A percentile compares a stretch with the other conserved stretches of the same genome.
Conservation (phyloP, 2,113 vertebrate species). For the Narcine bancroftii region DNA sequence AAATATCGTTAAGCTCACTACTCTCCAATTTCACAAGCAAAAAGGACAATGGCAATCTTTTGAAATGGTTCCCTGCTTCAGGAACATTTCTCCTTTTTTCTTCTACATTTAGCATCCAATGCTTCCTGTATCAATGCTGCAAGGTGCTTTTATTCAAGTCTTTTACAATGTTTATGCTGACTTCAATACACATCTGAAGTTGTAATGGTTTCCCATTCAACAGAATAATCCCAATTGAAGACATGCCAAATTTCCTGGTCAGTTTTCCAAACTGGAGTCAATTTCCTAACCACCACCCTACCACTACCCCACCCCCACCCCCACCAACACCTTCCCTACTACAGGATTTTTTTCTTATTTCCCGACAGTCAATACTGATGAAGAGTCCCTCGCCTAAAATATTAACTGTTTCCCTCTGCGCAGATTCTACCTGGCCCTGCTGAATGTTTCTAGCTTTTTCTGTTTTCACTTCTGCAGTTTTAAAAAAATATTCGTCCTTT, state of each 20-base stretch:
- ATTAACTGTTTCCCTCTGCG: no score
- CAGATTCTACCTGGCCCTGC: no score
- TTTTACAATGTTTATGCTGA: background rate
- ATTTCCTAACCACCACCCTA: no score
- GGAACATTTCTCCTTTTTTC: background rate
- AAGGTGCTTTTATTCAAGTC: background rate
- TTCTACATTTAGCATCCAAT: background rate
- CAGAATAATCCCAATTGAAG: background rate
- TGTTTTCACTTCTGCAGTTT: no score
- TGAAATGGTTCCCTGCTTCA: background rate
- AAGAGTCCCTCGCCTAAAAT: no score
- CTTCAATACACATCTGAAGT: background rate
- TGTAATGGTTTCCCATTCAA: background rate
- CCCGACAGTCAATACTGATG: no score
- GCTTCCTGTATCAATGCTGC: background rate
- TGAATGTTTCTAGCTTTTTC: no score
- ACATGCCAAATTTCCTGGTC: background rate
- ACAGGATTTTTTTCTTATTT: no score
- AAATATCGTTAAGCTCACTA: background rate
- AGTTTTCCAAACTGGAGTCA: background rate
- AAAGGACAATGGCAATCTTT: background rate
- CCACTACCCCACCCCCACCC: no score
- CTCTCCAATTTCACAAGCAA: background rate
- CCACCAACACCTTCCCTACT: no score
- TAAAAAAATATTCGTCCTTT: no score